Percentiles rank a stretch among this genome's conserved stretches.
Evolutionary conservation across 1,140 invertebrate species (phyloP).

Genomic region (Bicyclus anynana): DNA sequence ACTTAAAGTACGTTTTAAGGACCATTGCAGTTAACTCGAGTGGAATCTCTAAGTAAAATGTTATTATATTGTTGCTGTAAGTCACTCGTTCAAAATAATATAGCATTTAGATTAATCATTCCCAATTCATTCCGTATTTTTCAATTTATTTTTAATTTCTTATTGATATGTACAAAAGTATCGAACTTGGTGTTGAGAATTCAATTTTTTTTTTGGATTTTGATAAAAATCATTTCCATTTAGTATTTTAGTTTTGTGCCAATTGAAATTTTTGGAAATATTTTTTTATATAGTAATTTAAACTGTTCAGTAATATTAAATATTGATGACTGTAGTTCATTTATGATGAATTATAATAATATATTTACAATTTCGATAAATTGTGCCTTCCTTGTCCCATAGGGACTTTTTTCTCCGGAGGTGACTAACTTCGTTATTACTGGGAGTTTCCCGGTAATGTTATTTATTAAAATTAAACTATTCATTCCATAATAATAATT

Average conservation of each 20-base stretch:
- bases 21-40: conserved; percentile 24
- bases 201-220: not conserved
- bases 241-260: conserved; percentile 17
- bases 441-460: conserved; percentile 33
- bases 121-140: conserved; percentile 51
- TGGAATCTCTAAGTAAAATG: conserved; percentile 27
- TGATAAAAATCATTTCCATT: not conserved
- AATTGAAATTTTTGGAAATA: not conserved
- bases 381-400: conserved; percentile 63
- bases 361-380: conserved; percentile 21
- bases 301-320: not conserved
- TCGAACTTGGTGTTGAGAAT: conserved; percentile 23
- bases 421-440: conserved; percentile 39
- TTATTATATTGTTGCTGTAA: conserved; percentile 4
- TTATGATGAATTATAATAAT: not conserved
- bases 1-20: conserved; percentile 16
- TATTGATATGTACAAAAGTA: conserved; percentile 32
- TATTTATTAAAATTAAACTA: conserved; percentile 51
- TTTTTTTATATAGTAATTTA: not conserved
- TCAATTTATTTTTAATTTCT: conserved; percentile 43
- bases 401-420: conserved; percentile 46
- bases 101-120: conserved; percentile 35
- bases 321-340: not conserved
- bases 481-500: conserved; percentile 64
- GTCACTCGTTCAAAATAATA: conserved; percentile 12